Conservation (phyloP, 2,113 vertebrate genomes). For the Alethe castanea region DNA sequence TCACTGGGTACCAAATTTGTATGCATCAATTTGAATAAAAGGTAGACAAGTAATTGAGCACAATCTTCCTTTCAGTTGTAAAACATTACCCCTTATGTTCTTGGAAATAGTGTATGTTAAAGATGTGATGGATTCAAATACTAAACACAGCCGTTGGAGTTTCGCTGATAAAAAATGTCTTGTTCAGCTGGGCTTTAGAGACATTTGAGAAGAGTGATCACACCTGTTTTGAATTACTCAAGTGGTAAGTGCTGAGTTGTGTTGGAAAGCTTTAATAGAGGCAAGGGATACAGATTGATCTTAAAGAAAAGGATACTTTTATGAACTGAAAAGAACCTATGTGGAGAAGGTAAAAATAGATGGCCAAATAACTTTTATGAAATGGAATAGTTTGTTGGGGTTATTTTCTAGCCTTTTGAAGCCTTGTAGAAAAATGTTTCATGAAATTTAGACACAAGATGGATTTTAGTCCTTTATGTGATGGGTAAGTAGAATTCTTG, state of each 20-base stretch:
- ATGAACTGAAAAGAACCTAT: not conserved
- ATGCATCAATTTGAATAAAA: not conserved
- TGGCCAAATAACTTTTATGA: not conserved
- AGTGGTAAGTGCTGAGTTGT: not conserved
- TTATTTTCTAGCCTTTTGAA: not conserved
- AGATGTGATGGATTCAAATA: not conserved
- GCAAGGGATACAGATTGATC: not conserved
- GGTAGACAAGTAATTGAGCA: not conserved
- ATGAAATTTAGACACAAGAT: not conserved
- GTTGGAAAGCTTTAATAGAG: not conserved
- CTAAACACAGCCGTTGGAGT: not conserved
- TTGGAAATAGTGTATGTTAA: not conserved
- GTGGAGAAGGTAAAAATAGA: not conserved
- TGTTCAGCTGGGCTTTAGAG: not conserved
- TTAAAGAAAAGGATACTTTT: not conserved
- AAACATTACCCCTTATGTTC: not conserved
- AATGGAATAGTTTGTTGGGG: accelerated
- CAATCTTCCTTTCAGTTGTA: not conserved
- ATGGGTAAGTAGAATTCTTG: not conserved
- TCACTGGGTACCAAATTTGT: not conserved
- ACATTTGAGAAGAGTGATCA: not conserved
- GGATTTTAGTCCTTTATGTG: not conserved
- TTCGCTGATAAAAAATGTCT: not conserved
- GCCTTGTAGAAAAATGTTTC: not conserved
- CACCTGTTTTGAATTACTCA: not conserved